Percentiles rank a stretch among this genome's conserved stretches.
phyloP scores from a whole-genome alignment of 2,888 invertebrate species.

The Arge pagana region DNA sequence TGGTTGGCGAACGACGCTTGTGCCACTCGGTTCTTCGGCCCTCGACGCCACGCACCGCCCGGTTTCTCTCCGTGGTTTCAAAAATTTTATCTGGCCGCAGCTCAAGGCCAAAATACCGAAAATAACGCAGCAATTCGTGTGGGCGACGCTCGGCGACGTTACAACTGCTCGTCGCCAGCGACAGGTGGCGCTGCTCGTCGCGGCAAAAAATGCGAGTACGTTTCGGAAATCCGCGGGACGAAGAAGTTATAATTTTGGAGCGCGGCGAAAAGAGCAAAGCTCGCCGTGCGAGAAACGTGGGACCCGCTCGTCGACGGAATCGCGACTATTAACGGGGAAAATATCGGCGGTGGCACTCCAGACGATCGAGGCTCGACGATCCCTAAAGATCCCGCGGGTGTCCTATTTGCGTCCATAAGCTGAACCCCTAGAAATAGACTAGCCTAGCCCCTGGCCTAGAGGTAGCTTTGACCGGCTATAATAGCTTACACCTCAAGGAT shows the following conservation, averaged over 20 bases:
- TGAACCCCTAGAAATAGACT: slow-evolving; percentile 51
- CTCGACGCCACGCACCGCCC: slow-evolving; percentile 4
- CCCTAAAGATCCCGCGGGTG: slow-evolving; percentile 19
- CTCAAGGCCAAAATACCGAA: slow-evolving; percentile 52
- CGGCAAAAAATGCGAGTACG: too few species aligned
- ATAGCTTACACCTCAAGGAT: slow-evolving; percentile 33
- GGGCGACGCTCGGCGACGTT: slow-evolving; percentile 37
- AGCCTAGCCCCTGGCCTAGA: slow-evolving; percentile 56
- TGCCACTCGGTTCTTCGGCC: not conserved
- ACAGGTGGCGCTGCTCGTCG: slow-evolving; percentile 47
- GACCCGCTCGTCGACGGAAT: too few species aligned
- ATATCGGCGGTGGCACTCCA: too few species aligned
- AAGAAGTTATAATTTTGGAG: too few species aligned
- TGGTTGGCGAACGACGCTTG: not conserved
- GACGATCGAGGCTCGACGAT: slow-evolving; percentile 11
- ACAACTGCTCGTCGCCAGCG: slow-evolving; percentile 28
- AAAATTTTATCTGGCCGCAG: slow-evolving; percentile 53
- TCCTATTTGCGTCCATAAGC: slow-evolving; percentile 51
- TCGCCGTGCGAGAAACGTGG: too few species aligned
- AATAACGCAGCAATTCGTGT: slow-evolving; percentile 52
- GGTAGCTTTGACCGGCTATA: slow-evolving; percentile 50
- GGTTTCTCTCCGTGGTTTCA: slow-evolving; percentile 37
- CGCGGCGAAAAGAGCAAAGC: too few species aligned
- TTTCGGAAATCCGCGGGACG: too few species aligned
- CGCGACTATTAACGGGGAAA: too few species aligned